Evolutionary conservation across 2,888 invertebrate genomes (phyloP).

Genomic region (Metacarcinus magister): DNA sequence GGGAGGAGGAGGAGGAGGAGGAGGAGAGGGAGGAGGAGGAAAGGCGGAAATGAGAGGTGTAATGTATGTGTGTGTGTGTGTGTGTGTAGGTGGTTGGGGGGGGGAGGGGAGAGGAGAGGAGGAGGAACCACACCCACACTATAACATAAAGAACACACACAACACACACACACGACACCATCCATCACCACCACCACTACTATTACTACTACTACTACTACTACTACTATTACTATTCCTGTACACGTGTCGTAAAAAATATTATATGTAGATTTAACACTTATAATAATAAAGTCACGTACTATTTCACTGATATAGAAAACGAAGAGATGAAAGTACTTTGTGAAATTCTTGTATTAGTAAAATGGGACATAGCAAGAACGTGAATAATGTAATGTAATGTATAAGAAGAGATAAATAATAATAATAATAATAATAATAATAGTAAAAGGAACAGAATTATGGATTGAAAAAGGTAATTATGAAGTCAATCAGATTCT

Average conservation of each 20-base stretch:
- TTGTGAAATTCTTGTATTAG: background rate
- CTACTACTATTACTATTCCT: constrained; percentile 50
- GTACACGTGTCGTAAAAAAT: no score
- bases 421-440: no score
- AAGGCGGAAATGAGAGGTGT: background rate
- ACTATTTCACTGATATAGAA: background rate
- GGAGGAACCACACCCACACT: constrained; percentile 54
- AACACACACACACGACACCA: constrained; percentile 12
- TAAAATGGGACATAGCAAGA: background rate
- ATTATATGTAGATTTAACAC: background rate
- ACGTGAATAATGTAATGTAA: no score
- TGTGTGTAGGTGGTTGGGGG: constrained; percentile 42
- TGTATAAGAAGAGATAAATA: no score
- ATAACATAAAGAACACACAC: constrained; percentile 40
- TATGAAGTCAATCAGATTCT: background rate
- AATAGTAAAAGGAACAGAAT: no score
- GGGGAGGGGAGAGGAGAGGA: background rate
- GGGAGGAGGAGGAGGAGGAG: background rate
- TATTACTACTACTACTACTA: constrained; percentile 18
- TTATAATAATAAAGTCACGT: background rate
- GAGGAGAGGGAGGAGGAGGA: background rate
- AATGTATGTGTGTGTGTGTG: constrained; percentile 51
- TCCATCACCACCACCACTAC: background rate
- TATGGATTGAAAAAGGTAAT: background rate
- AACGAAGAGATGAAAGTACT: background rate